Base-by-base conservation (phyloP, 2,888 invertebrate species). In the Meiosimyza decipiens region DNA sequence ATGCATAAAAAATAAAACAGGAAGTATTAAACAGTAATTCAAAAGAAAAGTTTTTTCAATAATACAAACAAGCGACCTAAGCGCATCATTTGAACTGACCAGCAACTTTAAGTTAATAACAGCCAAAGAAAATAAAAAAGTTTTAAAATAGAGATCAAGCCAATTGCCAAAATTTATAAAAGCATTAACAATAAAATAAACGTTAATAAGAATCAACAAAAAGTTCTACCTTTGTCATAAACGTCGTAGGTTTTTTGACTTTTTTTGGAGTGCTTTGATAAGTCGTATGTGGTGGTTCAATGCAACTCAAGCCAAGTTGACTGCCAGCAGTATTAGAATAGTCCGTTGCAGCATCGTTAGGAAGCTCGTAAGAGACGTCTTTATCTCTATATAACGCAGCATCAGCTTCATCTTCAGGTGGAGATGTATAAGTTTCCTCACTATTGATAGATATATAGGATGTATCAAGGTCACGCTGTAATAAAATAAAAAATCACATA, bases 221-320 rank as follows among this genome's bases (percentile, higher is more conserved):
- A 80, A 86, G 78, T 78, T 85, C 85, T 86, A 85, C 85, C 86
- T 86, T 85, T 76, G 85, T 82, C 62, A 80, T 81, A 79, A 82
- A 84, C 12, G 80, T 80, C 55, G 80, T 80, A 52, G 76, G 63
- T 50, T 60, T 72, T n/a, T 28, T 65, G 16, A 68, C 52, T 71
- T 84, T 85, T 76, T 82, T 85, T 70, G 85, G 85, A 13, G 86
- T 85, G 59, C 85, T 86, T 73, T 85, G 86, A 73, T 84, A 83
- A 33, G 76, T 76, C 3, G 78, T 76, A 1, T 79, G 77, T 0
- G 79, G 77, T 1, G 82, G 81, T 16, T 76, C 79, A n/a, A 81
- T 71, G 65, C 12, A 47, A 64, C 65, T 76, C 60, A 77, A 73
- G 18, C 67, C 75, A 57, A 71, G 71, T 67, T 77, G 71, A 71